Conservation (phyloP, 2,797 vertebrate species). For the Prionace glauca region DNA sequence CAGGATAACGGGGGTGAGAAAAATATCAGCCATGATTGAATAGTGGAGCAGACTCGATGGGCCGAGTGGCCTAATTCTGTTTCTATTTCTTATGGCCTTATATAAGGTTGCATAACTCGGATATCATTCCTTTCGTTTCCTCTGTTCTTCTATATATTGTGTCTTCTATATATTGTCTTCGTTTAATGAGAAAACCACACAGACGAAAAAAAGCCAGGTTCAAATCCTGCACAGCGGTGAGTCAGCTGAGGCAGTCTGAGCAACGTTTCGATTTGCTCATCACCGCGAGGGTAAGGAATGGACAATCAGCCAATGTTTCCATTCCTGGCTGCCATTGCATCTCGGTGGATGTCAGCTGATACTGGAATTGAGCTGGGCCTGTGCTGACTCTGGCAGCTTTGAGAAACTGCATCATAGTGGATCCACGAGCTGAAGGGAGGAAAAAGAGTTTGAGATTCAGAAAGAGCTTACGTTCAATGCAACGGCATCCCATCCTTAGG, state of each 20-base stretch:
- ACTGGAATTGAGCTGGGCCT: not conserved
- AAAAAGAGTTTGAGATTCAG: not conserved
- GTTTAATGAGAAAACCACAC: not conserved
- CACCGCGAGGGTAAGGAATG: not conserved
- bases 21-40: too few relatives aligned
- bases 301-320: not conserved
- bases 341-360: not conserved
- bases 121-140: not conserved
- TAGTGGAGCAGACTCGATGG: too few relatives aligned
- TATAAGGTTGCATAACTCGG: not conserved
- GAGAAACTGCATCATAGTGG: not conserved
- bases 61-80: too few relatives aligned
- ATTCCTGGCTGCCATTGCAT: not conserved
- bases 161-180: not conserved
- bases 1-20: too few relatives aligned
- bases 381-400: not conserved
- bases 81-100: not conserved
- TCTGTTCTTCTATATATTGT: not conserved
- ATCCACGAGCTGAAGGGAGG: not conserved
- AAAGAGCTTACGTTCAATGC: slow-evolving; percentile 78
- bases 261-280: not conserved
- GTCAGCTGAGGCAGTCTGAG: not conserved
- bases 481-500: slow-evolving; percentile 95
- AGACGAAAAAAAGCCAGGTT: not conserved
- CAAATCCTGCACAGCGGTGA: not conserved